These are phyloP conservation scores for Cairina moschata DNA, from an alignment of 2,113 vertebrate species.

Conservation along the genomic window DNA sequence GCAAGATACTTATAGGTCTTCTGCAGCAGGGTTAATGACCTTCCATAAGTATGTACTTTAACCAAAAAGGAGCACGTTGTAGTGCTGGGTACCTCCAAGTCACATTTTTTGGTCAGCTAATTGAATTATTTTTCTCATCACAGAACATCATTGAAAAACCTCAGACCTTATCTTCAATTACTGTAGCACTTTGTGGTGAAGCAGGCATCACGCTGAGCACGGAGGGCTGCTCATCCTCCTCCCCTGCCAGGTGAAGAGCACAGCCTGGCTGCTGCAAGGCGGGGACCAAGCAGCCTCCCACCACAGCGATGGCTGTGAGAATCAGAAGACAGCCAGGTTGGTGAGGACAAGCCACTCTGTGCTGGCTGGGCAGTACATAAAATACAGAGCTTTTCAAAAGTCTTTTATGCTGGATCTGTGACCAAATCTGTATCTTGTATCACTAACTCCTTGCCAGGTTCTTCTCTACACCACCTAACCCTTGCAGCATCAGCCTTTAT, in stretches of 20 bases:
- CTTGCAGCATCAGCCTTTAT: neutral
- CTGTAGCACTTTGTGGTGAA: neutral
- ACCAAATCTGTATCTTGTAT: neutral
- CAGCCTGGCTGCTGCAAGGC: neutral
- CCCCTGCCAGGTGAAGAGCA: neutral
- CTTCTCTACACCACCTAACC: neutral
- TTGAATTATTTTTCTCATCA: constrained; percentile 1
- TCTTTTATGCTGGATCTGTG: neutral
- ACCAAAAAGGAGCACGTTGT: neutral
- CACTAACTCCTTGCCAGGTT: neutral
- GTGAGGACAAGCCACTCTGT: neutral
- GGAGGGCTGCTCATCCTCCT: neutral
- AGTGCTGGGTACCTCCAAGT: neutral
- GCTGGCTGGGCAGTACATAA: rapidly evolving
- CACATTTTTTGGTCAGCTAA: neutral
- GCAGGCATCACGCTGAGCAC: neutral
- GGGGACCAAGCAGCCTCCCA: neutral
- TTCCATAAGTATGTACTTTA: neutral
- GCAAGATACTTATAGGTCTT: neutral
- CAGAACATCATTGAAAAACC: neutral
- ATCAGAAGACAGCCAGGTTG: neutral
- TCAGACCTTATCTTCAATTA: neutral
- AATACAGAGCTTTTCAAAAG: neutral
- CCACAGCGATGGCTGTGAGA: rapidly evolving
- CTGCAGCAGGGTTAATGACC: neutral